phyloP scores from a whole-genome alignment of 1,140 invertebrate genomes.

The Drosophila asahinai region DNA sequence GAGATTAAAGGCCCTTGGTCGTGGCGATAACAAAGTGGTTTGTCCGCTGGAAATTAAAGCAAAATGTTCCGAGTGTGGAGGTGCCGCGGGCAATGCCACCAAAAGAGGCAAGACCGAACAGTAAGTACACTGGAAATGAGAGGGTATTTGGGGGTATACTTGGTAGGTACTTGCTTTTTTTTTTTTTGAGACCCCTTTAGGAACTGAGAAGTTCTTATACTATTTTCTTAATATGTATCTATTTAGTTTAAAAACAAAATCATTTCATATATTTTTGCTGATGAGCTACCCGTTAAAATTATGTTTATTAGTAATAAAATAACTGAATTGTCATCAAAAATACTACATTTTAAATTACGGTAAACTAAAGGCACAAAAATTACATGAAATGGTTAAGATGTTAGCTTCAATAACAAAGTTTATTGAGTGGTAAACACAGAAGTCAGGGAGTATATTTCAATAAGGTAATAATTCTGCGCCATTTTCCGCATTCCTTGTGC shows the following conservation, averaged over 20 bases:
- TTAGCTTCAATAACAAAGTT: conserved; percentile 22
- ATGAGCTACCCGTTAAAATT: background rate
- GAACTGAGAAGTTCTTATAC: background rate
- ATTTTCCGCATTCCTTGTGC: conserved; percentile 8
- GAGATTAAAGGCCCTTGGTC: conserved; percentile 39
- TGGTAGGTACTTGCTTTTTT: too few relatives aligned
- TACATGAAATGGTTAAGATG: background rate
- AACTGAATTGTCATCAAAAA: background rate
- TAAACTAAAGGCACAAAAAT: too few relatives aligned
- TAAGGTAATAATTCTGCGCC: conserved; percentile 8
- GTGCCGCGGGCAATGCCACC: conserved; percentile 51
- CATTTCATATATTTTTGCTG: too few relatives aligned
- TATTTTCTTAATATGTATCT: background rate
- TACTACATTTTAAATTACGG: background rate
- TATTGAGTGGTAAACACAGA: conserved; percentile 10
- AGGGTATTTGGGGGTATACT: conserved; percentile 20
- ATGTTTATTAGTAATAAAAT: background rate
- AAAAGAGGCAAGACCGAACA: conserved; percentile 27
- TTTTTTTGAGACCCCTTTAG: too few relatives aligned
- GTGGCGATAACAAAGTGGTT: conserved; percentile 54
- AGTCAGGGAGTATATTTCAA: conserved; percentile 20
- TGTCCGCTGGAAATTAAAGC: conserved; percentile 42
- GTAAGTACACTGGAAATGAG: conserved; percentile 11
- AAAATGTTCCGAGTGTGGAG: conserved; percentile 26
- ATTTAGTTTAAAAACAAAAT: background rate